Conservation (phyloP, 2,888 invertebrate genomes). For the Rhamphomyia laevipes region DNA sequence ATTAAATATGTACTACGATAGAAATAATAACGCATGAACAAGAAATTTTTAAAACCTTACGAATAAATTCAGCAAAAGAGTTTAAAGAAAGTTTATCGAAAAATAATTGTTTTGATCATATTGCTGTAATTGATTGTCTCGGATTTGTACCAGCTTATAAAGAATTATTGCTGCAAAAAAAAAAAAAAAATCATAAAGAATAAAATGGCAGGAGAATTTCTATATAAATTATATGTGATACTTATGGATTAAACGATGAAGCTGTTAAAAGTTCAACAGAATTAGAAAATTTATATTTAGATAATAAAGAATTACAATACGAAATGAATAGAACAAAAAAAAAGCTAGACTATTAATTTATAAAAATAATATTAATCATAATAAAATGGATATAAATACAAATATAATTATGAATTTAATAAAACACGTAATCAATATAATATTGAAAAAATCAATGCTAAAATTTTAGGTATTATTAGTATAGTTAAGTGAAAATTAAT, state of each 20-base stretch:
- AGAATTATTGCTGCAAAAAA: slow-evolving; percentile 46
- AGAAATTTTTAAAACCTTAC: slow-evolving; percentile 48
- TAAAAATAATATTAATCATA: slow-evolving; percentile 33
- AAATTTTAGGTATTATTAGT: slow-evolving; percentile 47
- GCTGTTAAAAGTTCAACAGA: slow-evolving; percentile 53
- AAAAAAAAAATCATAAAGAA: slow-evolving; percentile 28
- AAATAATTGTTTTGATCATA: slow-evolving; percentile 46
- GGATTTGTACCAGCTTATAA: slow-evolving; percentile 60
- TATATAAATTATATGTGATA: slow-evolving; percentile 67
- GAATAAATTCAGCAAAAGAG: slow-evolving; percentile 43
- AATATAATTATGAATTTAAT: slow-evolving; percentile 48
- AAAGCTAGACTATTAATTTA: slow-evolving; percentile 40
- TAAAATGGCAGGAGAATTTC: slow-evolving; percentile 50
- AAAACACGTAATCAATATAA: slow-evolving; percentile 42
- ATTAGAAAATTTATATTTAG: slow-evolving; percentile 50
- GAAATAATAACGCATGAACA: slow-evolving; percentile 59
- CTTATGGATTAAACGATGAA: slow-evolving; percentile 64
- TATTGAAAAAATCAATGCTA: slow-evolving; percentile 38
- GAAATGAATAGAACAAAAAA: slow-evolving; percentile 43
- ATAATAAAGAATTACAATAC: slow-evolving; percentile 45
- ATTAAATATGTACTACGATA: slow-evolving; percentile 48
- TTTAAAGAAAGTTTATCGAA: slow-evolving; percentile 47
- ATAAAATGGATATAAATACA: slow-evolving; percentile 35
- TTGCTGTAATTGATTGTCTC: slow-evolving; percentile 51
- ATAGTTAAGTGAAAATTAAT: too few relatives aligned